Evolutionary conservation across 2,888 invertebrate species (phyloP).

Genomic region (Chrysolina americana): DNA sequence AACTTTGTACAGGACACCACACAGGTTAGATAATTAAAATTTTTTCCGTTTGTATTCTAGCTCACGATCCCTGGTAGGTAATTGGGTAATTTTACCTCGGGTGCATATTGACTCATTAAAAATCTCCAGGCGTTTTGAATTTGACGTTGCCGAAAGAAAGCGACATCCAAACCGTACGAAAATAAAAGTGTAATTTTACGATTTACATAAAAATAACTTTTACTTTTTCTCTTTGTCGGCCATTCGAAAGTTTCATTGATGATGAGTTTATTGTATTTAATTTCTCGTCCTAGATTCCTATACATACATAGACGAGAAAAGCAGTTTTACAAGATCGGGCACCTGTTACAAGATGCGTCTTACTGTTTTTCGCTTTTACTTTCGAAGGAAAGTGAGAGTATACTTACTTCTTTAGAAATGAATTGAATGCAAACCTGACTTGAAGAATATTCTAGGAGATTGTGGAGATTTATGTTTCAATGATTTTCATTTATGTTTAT

Average conservation of each 20-base stretch:
- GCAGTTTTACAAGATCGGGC: conserved; percentile 32
- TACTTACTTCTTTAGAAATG: too few species aligned
- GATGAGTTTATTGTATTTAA: conserved; percentile 51
- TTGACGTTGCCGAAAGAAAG: conserved; percentile 14
- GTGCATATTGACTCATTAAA: not conserved
- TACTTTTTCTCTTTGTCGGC: conserved; percentile 44
- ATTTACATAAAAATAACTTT: conserved; percentile 46
- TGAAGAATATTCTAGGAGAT: too few species aligned
- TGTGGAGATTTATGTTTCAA: too few species aligned
- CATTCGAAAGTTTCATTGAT: conserved; percentile 50
- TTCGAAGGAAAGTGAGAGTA: conserved; percentile 26
- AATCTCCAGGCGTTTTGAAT: not conserved
- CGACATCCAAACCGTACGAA: conserved; percentile 14
- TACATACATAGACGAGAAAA: conserved; percentile 29
- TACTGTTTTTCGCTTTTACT: conserved; percentile 39
- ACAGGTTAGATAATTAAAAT: conserved; percentile 41
- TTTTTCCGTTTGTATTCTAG: conserved; percentile 2
- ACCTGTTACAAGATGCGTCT: conserved; percentile 31
- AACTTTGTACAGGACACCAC: conserved; percentile 41
- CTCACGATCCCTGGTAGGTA: not conserved
- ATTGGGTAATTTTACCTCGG: not conserved
- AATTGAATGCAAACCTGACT: not conserved
- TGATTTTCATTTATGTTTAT: too few species aligned
- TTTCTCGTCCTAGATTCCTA: conserved; percentile 44
- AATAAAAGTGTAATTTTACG: conserved; percentile 38